Conservation (phyloP, 2,888 invertebrate species). For the Leptopilina syphax region DNA sequence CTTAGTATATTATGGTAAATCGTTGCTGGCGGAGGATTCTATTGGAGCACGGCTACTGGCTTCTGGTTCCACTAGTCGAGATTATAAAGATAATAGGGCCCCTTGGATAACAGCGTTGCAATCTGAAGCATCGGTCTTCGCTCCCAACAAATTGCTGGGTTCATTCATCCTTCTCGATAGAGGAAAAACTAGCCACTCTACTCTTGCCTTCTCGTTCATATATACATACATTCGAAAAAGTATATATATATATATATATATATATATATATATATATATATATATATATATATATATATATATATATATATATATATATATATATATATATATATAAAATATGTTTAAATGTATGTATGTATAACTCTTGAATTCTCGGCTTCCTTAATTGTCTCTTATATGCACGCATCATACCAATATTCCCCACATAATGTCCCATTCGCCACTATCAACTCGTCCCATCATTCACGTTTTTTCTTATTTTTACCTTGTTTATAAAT, state of each 20-base stretch:
- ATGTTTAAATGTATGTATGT: not conserved
- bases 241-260: no score
- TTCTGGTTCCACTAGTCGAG: conserved; percentile 55
- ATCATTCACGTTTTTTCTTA: not conserved
- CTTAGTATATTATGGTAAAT: conserved; percentile 66
- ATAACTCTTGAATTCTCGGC: conserved; percentile 35
- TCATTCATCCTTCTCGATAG: conserved; percentile 75
- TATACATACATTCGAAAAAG: not conserved
- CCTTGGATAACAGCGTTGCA: conserved; percentile 48
- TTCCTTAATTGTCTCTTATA: conserved; percentile 44
- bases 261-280: no score
- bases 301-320: no score
- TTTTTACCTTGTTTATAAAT: not conserved
- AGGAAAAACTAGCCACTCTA: conserved; percentile 73
- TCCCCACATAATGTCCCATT: conserved; percentile 20
- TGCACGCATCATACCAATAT: conserved; percentile 30
- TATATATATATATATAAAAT: no score
- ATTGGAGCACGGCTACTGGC: conserved; percentile 55
- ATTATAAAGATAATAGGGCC: conserved; percentile 63
- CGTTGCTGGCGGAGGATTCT: conserved; percentile 63
- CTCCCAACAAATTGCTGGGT: conserved; percentile 76
- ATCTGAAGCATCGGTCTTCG: conserved; percentile 67
- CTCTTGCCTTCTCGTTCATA: conserved; percentile 48
- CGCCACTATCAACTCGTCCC: not conserved
- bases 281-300: no score